Conservation (phyloP, 2,888 invertebrate genomes). For the Mythimna lalbum region DNA sequence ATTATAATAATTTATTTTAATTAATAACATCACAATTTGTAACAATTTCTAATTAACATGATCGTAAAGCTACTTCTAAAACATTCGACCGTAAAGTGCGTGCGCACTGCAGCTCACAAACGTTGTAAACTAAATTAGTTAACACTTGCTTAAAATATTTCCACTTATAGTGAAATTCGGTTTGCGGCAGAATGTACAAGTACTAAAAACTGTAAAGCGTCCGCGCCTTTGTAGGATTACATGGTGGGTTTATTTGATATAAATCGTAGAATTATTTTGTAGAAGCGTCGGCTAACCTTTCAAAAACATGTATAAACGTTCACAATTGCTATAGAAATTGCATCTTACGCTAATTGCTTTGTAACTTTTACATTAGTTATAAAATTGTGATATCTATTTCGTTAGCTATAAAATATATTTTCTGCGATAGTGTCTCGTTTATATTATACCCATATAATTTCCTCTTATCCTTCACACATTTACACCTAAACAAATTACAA, state of each 20-base stretch:
- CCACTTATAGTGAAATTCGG: neutral
- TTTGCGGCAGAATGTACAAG: neutral
- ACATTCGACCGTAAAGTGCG: slow-evolving; percentile 15
- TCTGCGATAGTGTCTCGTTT: slow-evolving; percentile 8
- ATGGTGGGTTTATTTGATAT: slow-evolving; percentile 1
- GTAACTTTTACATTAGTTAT: slow-evolving; percentile 5
- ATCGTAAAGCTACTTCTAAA: slow-evolving; percentile 49
- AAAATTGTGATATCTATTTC: slow-evolving; percentile 6
- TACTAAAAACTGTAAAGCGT: too few species aligned
- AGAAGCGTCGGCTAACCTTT: too few species aligned
- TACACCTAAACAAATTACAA: slow-evolving; percentile 37
- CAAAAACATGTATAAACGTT: slow-evolving; percentile 3
- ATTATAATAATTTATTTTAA: slow-evolving; percentile 60
- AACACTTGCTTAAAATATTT: neutral
- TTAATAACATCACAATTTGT: slow-evolving; percentile 63
- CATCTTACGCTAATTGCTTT: slow-evolving; percentile 19
- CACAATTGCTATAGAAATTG: slow-evolving; percentile 1
- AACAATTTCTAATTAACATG: slow-evolving; percentile 52
- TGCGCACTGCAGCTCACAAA: slow-evolving; percentile 16
- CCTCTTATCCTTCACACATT: slow-evolving; percentile 28
- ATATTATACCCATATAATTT: slow-evolving; percentile 19
- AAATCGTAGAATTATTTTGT: too few species aligned
- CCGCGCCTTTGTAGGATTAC: slow-evolving; percentile 17
- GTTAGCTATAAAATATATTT: neutral
- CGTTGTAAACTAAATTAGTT: neutral